These are phyloP conservation scores for Odontophorus gujanensis DNA, from an alignment of 2,113 vertebrate species.

Conservation along the genomic window DNA sequence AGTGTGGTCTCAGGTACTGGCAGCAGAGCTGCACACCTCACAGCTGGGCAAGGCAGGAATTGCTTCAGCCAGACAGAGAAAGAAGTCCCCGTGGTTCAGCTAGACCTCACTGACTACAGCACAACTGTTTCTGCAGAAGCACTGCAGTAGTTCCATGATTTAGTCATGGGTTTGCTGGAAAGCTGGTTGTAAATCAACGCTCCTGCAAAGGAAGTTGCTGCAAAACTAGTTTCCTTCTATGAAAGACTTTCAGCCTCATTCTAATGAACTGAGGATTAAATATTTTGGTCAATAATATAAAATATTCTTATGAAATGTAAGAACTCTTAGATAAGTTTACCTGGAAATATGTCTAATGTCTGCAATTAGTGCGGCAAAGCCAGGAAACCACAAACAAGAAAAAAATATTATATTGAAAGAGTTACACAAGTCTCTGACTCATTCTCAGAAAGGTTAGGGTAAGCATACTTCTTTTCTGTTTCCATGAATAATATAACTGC, in stretches of 20 bases:
- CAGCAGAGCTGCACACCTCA: background rate
- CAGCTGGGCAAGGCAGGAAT: background rate
- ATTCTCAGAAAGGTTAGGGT: background rate
- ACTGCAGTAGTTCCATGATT: background rate
- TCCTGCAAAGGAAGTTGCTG: background rate
- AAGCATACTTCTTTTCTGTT: background rate
- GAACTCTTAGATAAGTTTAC: background rate
- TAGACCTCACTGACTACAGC: background rate
- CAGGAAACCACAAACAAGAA: constrained; percentile 19
- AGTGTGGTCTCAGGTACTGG: background rate
- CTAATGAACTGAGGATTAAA: background rate
- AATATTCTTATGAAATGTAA: background rate
- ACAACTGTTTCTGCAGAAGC: background rate
- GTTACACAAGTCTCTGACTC: constrained; percentile 27
- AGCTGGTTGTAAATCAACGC: background rate
- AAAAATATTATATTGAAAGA: background rate
- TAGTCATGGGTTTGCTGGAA: background rate
- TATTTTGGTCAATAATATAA: background rate
- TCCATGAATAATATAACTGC: background rate
- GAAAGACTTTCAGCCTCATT: background rate
- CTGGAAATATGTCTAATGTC: background rate
- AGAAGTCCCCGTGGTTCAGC: background rate
- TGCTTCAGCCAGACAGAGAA: background rate
- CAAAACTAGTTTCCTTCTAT: background rate
- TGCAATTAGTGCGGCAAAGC: background rate